Base-by-base conservation (phyloP, 2,797 vertebrate species). In the Aphelocoma californica region DNA sequence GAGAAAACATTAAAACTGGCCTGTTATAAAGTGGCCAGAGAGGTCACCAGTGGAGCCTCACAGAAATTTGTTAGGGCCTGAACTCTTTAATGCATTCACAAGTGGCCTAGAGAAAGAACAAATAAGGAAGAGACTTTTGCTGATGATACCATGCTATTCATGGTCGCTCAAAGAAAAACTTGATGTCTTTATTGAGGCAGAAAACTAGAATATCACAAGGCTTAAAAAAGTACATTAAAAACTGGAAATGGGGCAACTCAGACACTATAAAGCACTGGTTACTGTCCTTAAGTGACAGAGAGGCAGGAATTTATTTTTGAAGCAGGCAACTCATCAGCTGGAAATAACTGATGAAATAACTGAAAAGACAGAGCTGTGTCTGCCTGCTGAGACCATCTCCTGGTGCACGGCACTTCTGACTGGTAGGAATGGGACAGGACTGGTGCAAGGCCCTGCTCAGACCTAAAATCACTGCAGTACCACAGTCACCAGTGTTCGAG, bases 31-130 rank as follows among this genome's bases (percentile, higher is more conserved):
- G 50, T 50, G 31, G 26, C 26, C 34, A 50, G 48, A 47, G 34
- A 94, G 74, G 88, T 93, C 91, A 94, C 3, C 21, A 57, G 48
- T 24, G 23, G 25, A 87, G 75, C n/a, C 64, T 70, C 60, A 50
- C 7, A 70, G 56, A 85, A 89, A 91, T 64, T 15, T 67, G 64
- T 66, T 65, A 81, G 79, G 87, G 48, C 31, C 69, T 96, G 75
- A 94, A 88, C 53, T 89, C 73, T 81, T 80, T 81, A 85, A 93
- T 71, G 72, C 34, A 90, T 87, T 94, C 78, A 20, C 25, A 87
- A 92, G 84, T 45, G 53, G 94, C 53, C 71, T 73, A 85, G 29
- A 94, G 32, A 89, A 93, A 92, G 84, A 57, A 89, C 36, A 93
- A 84, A 82, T 77, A 82, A 77, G 29, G 32, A 87, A 53, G 44